Base-by-base conservation (phyloP, 2,797 vertebrate species). In the Sebastolobus altivelis region DNA sequence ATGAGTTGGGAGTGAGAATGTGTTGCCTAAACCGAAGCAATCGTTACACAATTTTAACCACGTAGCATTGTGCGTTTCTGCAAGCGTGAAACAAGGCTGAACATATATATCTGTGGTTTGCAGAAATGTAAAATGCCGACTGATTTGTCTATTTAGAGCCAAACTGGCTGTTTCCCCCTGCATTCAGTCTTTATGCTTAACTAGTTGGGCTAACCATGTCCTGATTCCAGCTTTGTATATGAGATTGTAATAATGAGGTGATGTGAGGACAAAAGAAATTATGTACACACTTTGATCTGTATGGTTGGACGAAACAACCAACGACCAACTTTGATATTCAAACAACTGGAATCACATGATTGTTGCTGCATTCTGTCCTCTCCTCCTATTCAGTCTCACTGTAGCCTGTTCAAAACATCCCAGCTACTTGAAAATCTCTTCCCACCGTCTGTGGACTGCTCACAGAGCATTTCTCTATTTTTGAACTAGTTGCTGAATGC, bases 401-500 rank as follows among this genome's bases (percentile, higher is more conserved):
- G 61, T 54, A 68, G 83, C 65, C 65, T 63, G 63, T 69, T 86
- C 25, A 74, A 56, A 80, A 83, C 84, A 84, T 83, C 65, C 73
- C 73, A 85, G 74, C 71, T 55, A 56, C 85, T 84, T 84, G 79
- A 85, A 76, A 69, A 83, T 71, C 56, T 55, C 62, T 65, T 79
- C 65, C 75, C 69, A 6, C 69, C 63, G 73, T 80, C 84, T 73
- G 49, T 25, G 52, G 76, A 70, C 72, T 75, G 76, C 69, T 88
- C 84, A 75, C 69, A 69, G 69, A 83, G 79, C 77, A 31, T 52
- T 52, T 67, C 81, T 79, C 86, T 86, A 65, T 87, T 87, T 91
- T 73, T 87, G 71, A 89, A 79, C 76, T 79, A 83, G 68, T 59
- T 80, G 83, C 85, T 87, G 90, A 84, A 88, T 79, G 75, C 81